A percentile compares a stretch with the other conserved stretches of the same genome.
phyloP scores from a whole-genome alignment of 2,113 vertebrate genomes.

The Cottus gobio region DNA sequence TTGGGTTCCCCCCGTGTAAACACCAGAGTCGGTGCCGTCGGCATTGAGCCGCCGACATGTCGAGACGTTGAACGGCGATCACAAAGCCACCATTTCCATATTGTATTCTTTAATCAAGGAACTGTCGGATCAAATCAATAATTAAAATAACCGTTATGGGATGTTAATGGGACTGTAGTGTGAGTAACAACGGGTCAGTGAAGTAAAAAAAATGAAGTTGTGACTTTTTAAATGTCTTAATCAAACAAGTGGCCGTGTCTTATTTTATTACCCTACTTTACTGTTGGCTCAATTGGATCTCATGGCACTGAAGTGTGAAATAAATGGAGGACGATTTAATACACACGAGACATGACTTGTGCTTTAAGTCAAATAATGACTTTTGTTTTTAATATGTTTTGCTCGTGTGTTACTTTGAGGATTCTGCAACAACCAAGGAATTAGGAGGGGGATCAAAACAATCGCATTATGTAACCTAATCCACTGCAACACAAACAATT shows the following conservation, averaged over 20 bases:
- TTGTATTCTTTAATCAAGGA: background rate
- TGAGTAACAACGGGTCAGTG: background rate
- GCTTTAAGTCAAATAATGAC: background rate
- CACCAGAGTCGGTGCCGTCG: no score
- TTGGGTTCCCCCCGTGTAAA: no score
- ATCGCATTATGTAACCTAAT: slow-evolving; percentile 40
- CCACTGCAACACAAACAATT: slow-evolving; percentile 25
- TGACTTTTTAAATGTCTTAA: background rate
- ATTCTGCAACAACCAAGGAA: slow-evolving; percentile 1
- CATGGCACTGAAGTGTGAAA: background rate
- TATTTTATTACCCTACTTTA: background rate
- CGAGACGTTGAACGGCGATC: no score
- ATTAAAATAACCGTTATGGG: background rate
- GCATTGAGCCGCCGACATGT: no score
- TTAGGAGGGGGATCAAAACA: slow-evolving; percentile 17
- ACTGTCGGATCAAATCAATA: background rate
- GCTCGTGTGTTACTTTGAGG: background rate
- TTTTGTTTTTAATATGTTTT: slow-evolving; percentile 4
- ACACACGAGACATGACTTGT: background rate
- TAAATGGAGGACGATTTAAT: background rate
- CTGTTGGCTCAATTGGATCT: background rate
- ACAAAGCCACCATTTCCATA: no score
- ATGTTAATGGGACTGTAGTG: background rate
- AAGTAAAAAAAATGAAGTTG: background rate
- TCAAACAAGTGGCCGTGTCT: background rate